A percentile compares a stretch with the other conserved stretches of the same genome.
phyloP scores from a whole-genome alignment of 2,113 vertebrate genomes.

The Cacatua alba region DNA sequence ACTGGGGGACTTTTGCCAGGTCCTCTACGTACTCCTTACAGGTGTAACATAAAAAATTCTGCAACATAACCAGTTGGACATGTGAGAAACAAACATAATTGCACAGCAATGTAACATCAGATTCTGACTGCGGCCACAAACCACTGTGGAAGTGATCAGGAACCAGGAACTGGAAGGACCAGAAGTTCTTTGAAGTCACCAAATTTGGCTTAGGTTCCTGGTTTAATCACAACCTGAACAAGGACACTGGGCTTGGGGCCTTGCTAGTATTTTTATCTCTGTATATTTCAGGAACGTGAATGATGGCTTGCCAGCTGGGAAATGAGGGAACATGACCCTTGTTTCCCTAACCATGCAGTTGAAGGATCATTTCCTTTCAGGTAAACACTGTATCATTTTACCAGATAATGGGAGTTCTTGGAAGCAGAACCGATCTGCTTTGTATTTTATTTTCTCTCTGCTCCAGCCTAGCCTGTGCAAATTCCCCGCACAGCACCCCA shows the following conservation, averaged over 20 bases:
- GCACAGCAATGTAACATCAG: background rate
- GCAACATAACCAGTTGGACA: background rate
- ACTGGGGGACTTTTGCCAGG: constrained; percentile 86
- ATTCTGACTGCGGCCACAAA: background rate
- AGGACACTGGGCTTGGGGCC: background rate
- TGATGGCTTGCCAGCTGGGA: background rate
- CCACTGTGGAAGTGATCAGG: background rate
- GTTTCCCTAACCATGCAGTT: background rate
- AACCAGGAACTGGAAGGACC: background rate
- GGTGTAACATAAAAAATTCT: constrained; percentile 93
- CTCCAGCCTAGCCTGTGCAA: background rate
- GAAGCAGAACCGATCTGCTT: background rate
- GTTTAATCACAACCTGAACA: background rate
- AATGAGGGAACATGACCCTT: background rate
- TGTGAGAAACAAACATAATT: background rate
- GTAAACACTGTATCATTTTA: background rate
- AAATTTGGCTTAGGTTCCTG: background rate
- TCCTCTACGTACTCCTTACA: constrained; percentile 96
- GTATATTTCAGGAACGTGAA: background rate
- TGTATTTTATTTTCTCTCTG: rapidly evolving
- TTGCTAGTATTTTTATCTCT: background rate
- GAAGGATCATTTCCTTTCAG: background rate
- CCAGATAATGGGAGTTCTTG: rapidly evolving
- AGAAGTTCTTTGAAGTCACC: background rate
- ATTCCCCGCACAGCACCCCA: background rate